Percentiles rank a stretch among this genome's conserved stretches.
phyloP scores from a whole-genome alignment of 2,888 invertebrate species.

The Helleia helle region DNA sequence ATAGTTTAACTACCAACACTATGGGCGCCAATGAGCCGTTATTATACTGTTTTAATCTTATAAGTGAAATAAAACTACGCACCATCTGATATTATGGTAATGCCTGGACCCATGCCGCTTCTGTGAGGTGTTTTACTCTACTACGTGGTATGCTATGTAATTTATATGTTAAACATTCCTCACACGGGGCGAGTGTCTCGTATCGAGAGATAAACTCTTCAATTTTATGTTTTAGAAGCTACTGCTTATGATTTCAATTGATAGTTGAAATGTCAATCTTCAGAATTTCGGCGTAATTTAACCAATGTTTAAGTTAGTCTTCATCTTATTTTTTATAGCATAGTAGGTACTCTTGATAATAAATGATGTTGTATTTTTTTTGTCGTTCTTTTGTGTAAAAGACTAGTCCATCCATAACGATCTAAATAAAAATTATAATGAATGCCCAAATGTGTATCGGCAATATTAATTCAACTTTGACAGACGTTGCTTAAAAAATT shows the following conservation, averaged over 20 bases:
- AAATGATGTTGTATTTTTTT: too few species aligned
- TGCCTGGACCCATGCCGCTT: background rate
- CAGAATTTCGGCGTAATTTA: too few species aligned
- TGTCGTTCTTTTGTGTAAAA: too few species aligned
- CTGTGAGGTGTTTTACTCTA: background rate
- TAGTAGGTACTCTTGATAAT: too few species aligned
- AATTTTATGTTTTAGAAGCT: background rate
- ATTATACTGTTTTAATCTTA: background rate
- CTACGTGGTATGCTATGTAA: conserved; percentile 38
- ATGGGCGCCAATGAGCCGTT: background rate
- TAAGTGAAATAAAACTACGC: background rate
- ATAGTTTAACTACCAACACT: background rate
- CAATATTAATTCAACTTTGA: too few species aligned
- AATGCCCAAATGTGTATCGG: too few species aligned
- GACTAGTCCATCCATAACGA: too few species aligned
- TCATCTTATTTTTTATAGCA: too few species aligned
- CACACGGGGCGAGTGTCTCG: conserved; percentile 43
- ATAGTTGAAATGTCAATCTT: too few species aligned
- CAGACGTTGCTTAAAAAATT: too few species aligned
- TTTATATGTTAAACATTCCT: conserved; percentile 63
- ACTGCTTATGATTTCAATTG: background rate
- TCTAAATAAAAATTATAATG: too few species aligned
- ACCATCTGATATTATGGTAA: background rate
- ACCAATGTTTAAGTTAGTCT: too few species aligned
- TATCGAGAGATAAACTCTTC: conserved; percentile 34